These are phyloP conservation scores for Spilarctia lutea DNA, from an alignment of 2,888 invertebrate genomes.

Conservation along the genomic window DNA sequence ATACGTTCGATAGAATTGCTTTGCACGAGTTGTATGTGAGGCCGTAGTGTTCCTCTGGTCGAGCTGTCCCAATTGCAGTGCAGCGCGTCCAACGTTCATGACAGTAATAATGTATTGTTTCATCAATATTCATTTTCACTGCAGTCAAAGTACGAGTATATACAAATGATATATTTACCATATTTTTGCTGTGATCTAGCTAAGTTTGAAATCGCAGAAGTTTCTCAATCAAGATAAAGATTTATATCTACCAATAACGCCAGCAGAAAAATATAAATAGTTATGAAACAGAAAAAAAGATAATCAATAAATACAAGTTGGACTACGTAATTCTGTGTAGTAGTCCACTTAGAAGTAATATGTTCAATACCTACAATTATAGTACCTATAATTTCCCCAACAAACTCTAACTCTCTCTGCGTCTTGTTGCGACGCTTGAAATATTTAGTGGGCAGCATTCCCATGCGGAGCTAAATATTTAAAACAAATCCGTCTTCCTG, in stretches of 20 bases:
- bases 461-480: conserved; percentile 14
- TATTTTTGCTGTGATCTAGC: no score
- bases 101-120: no score
- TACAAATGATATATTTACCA: no score
- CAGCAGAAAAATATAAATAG: not conserved
- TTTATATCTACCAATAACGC: not conserved
- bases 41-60: no score
- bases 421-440: conserved; percentile 9
- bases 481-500: conserved; percentile 5
- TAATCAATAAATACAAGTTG: no score
- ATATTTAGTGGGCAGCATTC: conserved; percentile 15
- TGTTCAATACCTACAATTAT: not conserved
- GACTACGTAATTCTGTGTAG: not conserved
- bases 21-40: no score
- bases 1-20: no score
- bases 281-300: not conserved
- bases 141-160: no score
- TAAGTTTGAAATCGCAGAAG: no score
- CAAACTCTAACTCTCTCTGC: conserved; percentile 11
- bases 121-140: no score
- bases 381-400: conserved; percentile 1
- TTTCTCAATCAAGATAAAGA: not conserved
- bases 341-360: not conserved
- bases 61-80: no score
- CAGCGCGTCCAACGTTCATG: no score